Base-by-base conservation (phyloP, 2,888 invertebrate species). In the Choreutis nemorana region DNA sequence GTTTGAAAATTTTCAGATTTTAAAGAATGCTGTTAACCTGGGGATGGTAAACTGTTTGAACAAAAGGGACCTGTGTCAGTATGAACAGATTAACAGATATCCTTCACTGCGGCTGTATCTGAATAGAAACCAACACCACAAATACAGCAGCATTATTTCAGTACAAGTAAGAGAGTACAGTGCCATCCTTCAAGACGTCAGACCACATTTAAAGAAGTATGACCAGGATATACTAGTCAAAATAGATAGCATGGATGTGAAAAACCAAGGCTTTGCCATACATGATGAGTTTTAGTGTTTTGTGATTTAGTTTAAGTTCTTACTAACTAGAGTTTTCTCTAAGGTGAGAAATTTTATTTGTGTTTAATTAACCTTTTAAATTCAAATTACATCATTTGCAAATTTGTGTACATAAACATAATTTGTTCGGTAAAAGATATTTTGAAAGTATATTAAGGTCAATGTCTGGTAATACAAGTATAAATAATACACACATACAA, bases 271-370 rank as follows among this genome's bases (percentile, higher is more conserved):
- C 23, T 41, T 42, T 36, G 40, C 50, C 14, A 61, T 52, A 39
- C 68, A 64, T 37, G 75, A 77, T 35, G 75, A 77, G 36, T 58
- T 77, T 40, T n/a, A n/a, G n/a, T n/a, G n/a, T n/a, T n/a, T n/a
- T n/a, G n/a, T n/a, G n/a, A n/a, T n/a, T n/a, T n/a, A n/a, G n/a
- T n/a, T n/a, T n/a, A n/a, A n/a, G n/a, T n/a, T n/a, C n/a, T n/a
- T n/a, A n/a, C n/a, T n/a, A n/a, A n/a, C n/a, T n/a, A n/a, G n/a
- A n/a, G n/a, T n/a, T n/a, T n/a, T n/a, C n/a, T n/a, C n/a, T n/a
- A n/a, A n/a, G n/a, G n/a, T n/a, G n/a, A n/a, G n/a, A n/a, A n/a
- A n/a, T n/a, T n/a, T n/a, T n/a, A n/a, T n/a, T n/a, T n/a, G n/a
- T n/a, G n/a, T n/a, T n/a, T n/a, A n/a, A n/a, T n/a, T n/a, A n/a